Base-by-base conservation (phyloP, 2,797 vertebrate species). In the Cyprinella venusta region DNA sequence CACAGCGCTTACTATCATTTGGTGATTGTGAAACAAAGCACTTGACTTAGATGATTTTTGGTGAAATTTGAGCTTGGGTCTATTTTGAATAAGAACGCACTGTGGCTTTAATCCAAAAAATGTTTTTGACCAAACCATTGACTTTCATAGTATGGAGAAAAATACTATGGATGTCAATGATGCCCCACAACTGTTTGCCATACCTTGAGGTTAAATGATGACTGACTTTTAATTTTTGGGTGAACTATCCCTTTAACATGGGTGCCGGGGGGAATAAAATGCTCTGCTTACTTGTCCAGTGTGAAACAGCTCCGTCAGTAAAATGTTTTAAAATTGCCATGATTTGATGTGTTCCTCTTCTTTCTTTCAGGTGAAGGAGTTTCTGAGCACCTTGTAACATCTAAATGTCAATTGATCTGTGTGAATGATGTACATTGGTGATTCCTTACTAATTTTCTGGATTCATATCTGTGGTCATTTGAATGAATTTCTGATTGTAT, bases 351-450 rank as follows among this genome's bases (percentile, higher is more conserved):
- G 0, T 5, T 1, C 33, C 33, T 0, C 33, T 6, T 5, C 5
- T 33, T 48, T 48, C 45, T 48, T 79, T 65, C 89, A 95, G 94
- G 92, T 95, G 52, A 88, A 69, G 69, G 93, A 93, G 30, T 90
- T 92, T 72, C 81, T 92, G 75, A 87, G 75, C 68, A 87, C 81
- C 0, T 26, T 91, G 10, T 90, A 85, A 85, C 59, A 2, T n/a
- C 15, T 26, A 24, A 52, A 40, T 63, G 13, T 16, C 45, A 48
- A 63, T 24, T 10, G 24, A 36, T n/a, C 5, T 70, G 9, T 48
- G 30, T 64, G 13, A 26, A 71, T 48, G 26, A 63, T 38, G 13
- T 36, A 52, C 6, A 64, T 26, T 64, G 42, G 18, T 12, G 54
- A 24, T 72, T 50, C 38, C 45, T 45, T 7, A 63, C 38, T 33